Evolutionary conservation across 2,888 invertebrate species (phyloP), one percentile per base, ranked within the genome.

Genomic region (Papilio demoleus): DNA sequence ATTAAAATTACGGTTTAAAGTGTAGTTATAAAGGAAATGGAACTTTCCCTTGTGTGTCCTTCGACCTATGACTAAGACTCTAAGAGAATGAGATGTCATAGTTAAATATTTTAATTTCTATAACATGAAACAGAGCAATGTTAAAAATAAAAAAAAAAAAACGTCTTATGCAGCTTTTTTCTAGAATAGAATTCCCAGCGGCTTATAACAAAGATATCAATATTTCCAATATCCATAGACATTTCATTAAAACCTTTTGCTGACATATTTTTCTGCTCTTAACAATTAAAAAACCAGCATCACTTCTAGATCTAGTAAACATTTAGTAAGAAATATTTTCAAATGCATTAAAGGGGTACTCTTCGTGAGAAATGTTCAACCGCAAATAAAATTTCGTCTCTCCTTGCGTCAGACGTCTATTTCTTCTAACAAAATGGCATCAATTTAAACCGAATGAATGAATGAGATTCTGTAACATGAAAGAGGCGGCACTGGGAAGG

Each of bases 361-460:
- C 24, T 22, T 34, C 22, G 59, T 47, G 60, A 59, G 38, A 27
- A 66, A 60, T 34, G 56, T 65, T 42, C 19, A 22, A 36, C 36
- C 34, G 12, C 38, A 66, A 66, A 66, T 60, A 59, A 60, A 68
- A 63, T 56, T 58, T 56, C 31, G n/a, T 31, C 31, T 31, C 9
- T 56, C 27, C 61, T 59, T 63, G 59, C 62, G 31, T 58, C 59
- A 60, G 45, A 56, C 11, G 61, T 88, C 88, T 90, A 90, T 88
- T 92, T 90, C 87, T 88, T 88, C 83, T 87, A 79, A 85, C 81
- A 80, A 80, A 91, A 90, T 90, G 88, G 89, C 87, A 86, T 84
- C 90, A 86, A 90, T 90, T 91, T 90, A 90, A 90, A 89, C 88
- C 88, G 91, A 90, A 90, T 88, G 88, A 91, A 90, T 88, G 88